Evolutionary conservation across 2,797 vertebrate species (phyloP), one percentile per base, ranked within the genome.

Genomic region (Percopsis omiscomaycus): DNA sequence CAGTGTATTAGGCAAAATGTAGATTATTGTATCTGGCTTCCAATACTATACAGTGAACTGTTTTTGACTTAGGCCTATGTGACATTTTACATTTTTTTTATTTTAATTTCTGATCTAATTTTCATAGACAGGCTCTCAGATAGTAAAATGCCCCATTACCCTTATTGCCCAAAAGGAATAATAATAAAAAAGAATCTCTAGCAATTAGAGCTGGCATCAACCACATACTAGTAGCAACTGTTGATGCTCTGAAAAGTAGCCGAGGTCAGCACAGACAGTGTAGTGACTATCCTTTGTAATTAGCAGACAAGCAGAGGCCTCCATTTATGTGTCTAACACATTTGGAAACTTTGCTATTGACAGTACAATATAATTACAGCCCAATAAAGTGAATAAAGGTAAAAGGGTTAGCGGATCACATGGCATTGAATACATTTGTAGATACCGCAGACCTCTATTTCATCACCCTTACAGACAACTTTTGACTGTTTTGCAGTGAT

Each of bases 21-120:
- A 0, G 37, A 42, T 42, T 42, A 8, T 42, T 42, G 37, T 6
- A 42, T 42, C 37, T 42, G 37, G 37, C 37, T 42, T 42, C 6
- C 37, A 9, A 42, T 42, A 42, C 37, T 42, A 5, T 42, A 42
- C 9, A 42, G 37, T 42, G 37, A 42, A 42, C 37, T 42, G 37
- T 42, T 5, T 42, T 9, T 42, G 22, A 22, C 22, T 22, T 22
- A 22, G 22, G 22, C 22, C 22, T 22, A 22, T 22, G 22, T 22
- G 22, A 22, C 22, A 22, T 22, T 22, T 22, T 22, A 22, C n/a
- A 22, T 22, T 1, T 22, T 22, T 22, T 22, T 22, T 22, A 22
- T 22, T 22, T 22, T 22, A 22, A 22, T 30, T 64, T 65, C 44
- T 50, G 52, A 64, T 15, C 30, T 51, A 28, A 22, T 27, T 51